These are phyloP conservation scores for Brassicogethes aeneus DNA, from an alignment of 2,888 invertebrate species.

Conservation along the genomic window DNA sequence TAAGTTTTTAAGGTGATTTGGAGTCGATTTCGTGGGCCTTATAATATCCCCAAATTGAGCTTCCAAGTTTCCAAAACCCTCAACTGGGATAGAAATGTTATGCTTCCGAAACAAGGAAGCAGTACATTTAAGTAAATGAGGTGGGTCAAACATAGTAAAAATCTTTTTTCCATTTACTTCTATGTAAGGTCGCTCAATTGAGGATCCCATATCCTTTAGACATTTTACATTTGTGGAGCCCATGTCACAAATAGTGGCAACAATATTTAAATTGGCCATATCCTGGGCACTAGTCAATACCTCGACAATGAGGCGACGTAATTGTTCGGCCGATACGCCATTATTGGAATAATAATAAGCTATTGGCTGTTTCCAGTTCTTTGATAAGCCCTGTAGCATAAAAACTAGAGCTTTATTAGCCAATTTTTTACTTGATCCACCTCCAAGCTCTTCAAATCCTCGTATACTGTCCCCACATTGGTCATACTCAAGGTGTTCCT, in stretches of 20 bases:
- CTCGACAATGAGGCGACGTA: constrained; percentile 1
- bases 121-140: constrained; percentile 1
- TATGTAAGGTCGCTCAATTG: background rate
- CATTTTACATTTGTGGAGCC: constrained; percentile 10
- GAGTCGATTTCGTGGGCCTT: constrained; percentile 10
- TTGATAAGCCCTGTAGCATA: constrained; percentile 4
- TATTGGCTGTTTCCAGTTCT: constrained; percentile 11
- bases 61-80: background rate
- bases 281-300: constrained; percentile 5
- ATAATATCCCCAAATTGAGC: constrained; percentile 8
- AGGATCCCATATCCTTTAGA: constrained; percentile 3
- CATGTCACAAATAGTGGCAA: constrained; percentile 12
- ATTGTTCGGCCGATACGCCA: background rate
- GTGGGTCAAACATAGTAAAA: constrained; percentile 1
- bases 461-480: background rate
- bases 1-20: constrained; percentile 10
- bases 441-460: constrained; percentile 3
- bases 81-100: background rate
- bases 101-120: constrained; percentile 1
- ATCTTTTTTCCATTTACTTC: no score
- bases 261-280: constrained; percentile 7
- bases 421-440: background rate
- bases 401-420: constrained; percentile 10
- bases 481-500: constrained; percentile 4
- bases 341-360: constrained; percentile 10